These are phyloP conservation scores for Mus musculus DNA, from an alignment of 2,113 vertebrate genomes.

Conservation along the genomic window GRCm39 chr3:68244001-68244500, in stretches of 20 bases:
- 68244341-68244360: accelerated
- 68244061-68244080: too few relatives aligned
- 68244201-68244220: too few relatives aligned
- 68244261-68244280: background rate
- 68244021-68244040: too few relatives aligned
- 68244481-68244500: background rate
- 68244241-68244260: background rate
- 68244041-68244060: too few relatives aligned
- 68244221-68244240: too few relatives aligned
- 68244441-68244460: background rate
- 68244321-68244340: background rate
- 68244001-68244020: too few relatives aligned
- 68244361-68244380: background rate
- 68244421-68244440: background rate
- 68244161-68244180: too few relatives aligned
- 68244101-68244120: too few relatives aligned
- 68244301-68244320: background rate
- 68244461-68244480: background rate
- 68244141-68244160: too few relatives aligned
- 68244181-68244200: too few relatives aligned
- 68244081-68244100: too few relatives aligned
- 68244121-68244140: too few relatives aligned
- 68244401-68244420: accelerated
- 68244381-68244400: background rate
- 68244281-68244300: background rate